These are phyloP conservation scores for Scomberomorus guttatus DNA, from an alignment of 2,797 vertebrate genomes.

Conservation along the genomic window DNA sequence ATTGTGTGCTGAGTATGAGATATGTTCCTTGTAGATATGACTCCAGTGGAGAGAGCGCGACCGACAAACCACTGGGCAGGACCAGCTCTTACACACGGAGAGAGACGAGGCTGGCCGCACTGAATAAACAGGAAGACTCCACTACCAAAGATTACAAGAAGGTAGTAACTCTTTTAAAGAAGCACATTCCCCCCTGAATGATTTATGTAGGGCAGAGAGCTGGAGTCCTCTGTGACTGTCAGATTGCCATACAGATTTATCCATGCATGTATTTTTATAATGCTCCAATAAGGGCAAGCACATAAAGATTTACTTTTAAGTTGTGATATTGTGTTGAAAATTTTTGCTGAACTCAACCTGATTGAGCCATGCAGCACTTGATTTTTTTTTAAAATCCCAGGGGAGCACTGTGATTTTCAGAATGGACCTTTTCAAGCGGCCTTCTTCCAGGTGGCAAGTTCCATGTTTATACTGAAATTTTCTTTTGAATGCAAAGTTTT, in stretches of 20 bases:
- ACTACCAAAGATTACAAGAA: conserved; percentile 92
- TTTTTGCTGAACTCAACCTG: too few relatives aligned
- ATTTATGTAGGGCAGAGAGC: conserved; percentile 9
- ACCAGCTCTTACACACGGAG: conserved; percentile 89
- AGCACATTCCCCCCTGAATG: not conserved
- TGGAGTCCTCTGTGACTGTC: not conserved
- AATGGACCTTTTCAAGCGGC: too few relatives aligned
- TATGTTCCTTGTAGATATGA: conserved; percentile 86
- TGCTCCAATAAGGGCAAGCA: not conserved
- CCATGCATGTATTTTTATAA: not conserved
- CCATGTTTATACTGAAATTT: not conserved
- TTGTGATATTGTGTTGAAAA: too few relatives aligned
- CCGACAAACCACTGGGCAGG: conserved; percentile 88
- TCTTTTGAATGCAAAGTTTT: too few relatives aligned
- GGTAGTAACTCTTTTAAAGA: conserved; percentile 75
- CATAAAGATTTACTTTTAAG: not conserved
- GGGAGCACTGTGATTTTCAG: too few relatives aligned
- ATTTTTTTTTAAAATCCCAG: too few relatives aligned
- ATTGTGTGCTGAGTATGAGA: conserved; percentile 24
- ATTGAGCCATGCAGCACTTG: too few relatives aligned
- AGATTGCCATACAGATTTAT: conserved; percentile 2
- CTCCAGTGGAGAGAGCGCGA: conserved; percentile 84
- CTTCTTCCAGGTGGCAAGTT: too few relatives aligned
- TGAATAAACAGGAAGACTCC: conserved; percentile 88
- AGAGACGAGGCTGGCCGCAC: conserved; percentile 90